Evolutionary conservation across 2,888 invertebrate genomes (phyloP).

Genomic region (Coecobrya sp.): DNA sequence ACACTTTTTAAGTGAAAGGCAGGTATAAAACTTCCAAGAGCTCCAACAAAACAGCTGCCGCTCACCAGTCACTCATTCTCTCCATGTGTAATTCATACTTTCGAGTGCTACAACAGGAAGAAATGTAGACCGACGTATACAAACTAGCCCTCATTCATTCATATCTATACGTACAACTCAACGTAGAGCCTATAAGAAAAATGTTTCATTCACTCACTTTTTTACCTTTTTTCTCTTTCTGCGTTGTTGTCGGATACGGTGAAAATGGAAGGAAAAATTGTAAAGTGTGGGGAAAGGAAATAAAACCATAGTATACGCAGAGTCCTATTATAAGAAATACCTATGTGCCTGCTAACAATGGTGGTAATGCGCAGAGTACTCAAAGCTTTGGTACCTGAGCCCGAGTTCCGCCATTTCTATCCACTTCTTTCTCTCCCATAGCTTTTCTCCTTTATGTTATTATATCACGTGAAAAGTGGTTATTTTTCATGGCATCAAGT

Average conservation of each 20-base stretch:
- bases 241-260: not conserved
- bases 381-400: conserved; percentile 37
- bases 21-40: conserved; percentile 71
- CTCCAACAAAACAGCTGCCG: conserved; percentile 68
- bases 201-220: conserved; percentile 48
- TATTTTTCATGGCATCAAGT: conserved; percentile 79
- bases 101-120: not conserved
- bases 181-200: conserved; percentile 29
- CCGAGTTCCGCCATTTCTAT: not conserved
- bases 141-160: conserved; percentile 40
- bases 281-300: conserved; percentile 30
- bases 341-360: not conserved
- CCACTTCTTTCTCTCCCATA: not conserved
- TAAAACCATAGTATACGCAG: conserved; percentile 6
- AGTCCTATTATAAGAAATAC: not conserved
- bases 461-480: conserved; percentile 77
- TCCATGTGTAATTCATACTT: conserved; percentile 67
- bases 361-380: no score
- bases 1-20: conserved; percentile 71
- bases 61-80: conserved; percentile 68
- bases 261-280: conserved; percentile 63
- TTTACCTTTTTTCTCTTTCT: conserved; percentile 21
- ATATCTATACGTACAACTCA: not conserved
- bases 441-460: conserved; percentile 59
- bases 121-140: conserved; percentile 34